Conservation (phyloP, 2,888 invertebrate species). For the Omphaloscelis lunosa region DNA sequence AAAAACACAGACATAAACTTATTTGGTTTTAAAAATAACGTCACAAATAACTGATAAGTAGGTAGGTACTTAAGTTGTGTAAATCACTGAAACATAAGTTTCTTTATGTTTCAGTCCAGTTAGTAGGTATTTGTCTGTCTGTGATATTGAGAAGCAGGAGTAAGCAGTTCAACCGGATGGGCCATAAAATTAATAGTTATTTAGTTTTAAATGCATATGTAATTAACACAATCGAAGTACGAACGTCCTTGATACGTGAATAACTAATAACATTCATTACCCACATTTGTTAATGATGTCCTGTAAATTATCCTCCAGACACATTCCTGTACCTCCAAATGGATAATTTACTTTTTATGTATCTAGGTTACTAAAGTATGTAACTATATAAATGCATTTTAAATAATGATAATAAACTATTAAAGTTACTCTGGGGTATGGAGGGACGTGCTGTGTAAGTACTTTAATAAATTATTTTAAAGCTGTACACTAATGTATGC, state of each 20-base stretch:
- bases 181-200: constrained; percentile 63
- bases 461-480: constrained; percentile 37
- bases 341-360: constrained; percentile 8
- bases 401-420: constrained; percentile 1
- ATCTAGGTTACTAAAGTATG: background rate
- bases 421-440: background rate
- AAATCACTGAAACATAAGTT: constrained; percentile 23
- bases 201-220: constrained; percentile 16
- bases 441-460: constrained; percentile 16
- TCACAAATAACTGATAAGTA: constrained; percentile 12
- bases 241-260: constrained; percentile 34
- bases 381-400: background rate
- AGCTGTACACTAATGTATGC: constrained; percentile 26
- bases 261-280: background rate
- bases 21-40: constrained; percentile 2
- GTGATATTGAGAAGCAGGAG: constrained; percentile 68
- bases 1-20: background rate
- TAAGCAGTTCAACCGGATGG: constrained; percentile 63
- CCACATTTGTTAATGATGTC: background rate
- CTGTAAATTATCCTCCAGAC: constrained; percentile 10
- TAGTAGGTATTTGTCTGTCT: constrained; percentile 32
- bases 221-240: constrained; percentile 31
- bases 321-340: constrained; percentile 27
- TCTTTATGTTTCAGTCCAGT: constrained; percentile 7
- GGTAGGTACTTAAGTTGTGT: background rate